phyloP scores from a whole-genome alignment of 2,797 vertebrate genomes.

The Typhlichthys subterraneus region DNA sequence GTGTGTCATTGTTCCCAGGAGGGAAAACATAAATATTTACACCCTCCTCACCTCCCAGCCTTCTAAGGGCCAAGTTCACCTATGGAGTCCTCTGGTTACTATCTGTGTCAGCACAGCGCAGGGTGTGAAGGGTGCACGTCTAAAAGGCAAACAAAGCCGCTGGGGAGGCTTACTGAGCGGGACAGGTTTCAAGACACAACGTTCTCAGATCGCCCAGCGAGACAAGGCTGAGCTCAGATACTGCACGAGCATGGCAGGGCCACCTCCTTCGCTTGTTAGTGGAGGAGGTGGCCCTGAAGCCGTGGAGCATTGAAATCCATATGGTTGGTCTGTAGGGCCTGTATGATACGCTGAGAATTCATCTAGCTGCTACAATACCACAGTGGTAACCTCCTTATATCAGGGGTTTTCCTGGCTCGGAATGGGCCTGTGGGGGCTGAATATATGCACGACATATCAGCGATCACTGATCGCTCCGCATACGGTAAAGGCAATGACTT shows the following conservation, averaged over 20 bases:
- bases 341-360: no score
- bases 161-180: slow-evolving; percentile 12
- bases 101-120: slow-evolving; percentile 28
- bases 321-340: no score
- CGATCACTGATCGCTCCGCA: no score
- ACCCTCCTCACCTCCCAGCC: background rate
- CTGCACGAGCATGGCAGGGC: background rate
- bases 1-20: slow-evolving; percentile 6
- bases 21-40: slow-evolving; percentile 30
- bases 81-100: slow-evolving; percentile 16
- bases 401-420: no score
- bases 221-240: background rate
- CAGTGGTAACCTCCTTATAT: slow-evolving; percentile 15
- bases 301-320: no score
- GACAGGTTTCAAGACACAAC: slow-evolving; percentile 10
- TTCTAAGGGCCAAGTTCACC: slow-evolving; percentile 12
- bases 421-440: no score
- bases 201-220: slow-evolving; percentile 8
- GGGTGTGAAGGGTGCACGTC: slow-evolving; percentile 14
- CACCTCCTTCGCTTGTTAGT: background rate
- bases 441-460: no score
- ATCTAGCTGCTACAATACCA: slow-evolving; percentile 24
- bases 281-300: no score
- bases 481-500: no score
- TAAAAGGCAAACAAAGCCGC: slow-evolving; percentile 11